Evolutionary conservation across 2,113 vertebrate genomes (phyloP), one percentile per base, ranked within the genome.

Genomic region (Gymnorhina tibicen): DNA sequence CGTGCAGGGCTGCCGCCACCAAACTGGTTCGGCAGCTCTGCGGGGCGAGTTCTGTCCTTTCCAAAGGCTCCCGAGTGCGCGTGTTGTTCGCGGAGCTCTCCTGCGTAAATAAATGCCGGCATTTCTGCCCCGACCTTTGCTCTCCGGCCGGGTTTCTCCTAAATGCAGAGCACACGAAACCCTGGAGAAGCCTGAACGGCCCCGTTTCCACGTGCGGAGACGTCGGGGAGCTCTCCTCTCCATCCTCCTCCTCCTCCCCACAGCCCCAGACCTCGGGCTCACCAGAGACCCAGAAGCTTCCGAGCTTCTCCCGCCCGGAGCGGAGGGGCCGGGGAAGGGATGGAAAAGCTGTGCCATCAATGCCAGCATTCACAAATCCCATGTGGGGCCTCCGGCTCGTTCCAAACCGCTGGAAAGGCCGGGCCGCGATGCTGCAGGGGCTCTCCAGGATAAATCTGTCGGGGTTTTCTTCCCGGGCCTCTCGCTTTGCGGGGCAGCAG

Each of bases 81-180:
- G 39, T 72, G 92, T 93, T 95, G 95, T 91, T 96, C 91, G 0
- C 83, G 7, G 60, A 94, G 91, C 62, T 84, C 95, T 89, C 93
- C 89, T 96, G 93, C 69, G 97, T 90, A 97, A 97, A 97, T 64
- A 97, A 97, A 97, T 73, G 93, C 80, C 76, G 26, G 91, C 95
- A 66, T 97, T 97, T 96, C 97, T 96, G 53, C 60, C 91, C 93
- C 87, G 97, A 97, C 97, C 97, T 97, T 97, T 97, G 95, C 91
- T 97, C 94, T 62, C 89, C 8, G 70, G 91, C 94, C 79, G 90
- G 84, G 75, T 97, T 97, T 92, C 97, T 97, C 93, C 94, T 97
- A 97, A 97, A 95, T 2, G 92, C 90, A 27, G 96, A 96, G 97
- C 95, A 95, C 30, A 68, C 24, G 7, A 87, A 97, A 56, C 47